Percentiles rank a stretch among this genome's conserved stretches.
Evolutionary conservation across 2,113 vertebrate species (phyloP).

Genomic region (Pholis gunnellus): DNA sequence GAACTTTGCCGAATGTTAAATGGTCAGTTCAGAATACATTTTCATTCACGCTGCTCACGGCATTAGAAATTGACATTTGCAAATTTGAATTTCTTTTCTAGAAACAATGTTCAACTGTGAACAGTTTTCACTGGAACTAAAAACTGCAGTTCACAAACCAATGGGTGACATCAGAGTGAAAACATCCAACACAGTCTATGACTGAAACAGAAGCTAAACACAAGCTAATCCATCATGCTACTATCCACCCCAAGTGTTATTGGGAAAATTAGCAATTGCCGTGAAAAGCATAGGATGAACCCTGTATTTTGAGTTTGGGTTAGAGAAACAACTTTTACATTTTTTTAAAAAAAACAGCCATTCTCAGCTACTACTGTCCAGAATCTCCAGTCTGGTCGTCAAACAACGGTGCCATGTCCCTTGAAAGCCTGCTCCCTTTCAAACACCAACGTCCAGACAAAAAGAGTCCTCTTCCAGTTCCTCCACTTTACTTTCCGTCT

Average conservation of each 20-base stretch:
- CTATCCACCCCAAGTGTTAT: neutral
- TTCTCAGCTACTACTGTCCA: neutral
- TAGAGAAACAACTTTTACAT: neutral
- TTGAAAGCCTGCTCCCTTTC: neutral
- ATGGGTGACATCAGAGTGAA: neutral
- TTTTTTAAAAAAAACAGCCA: neutral
- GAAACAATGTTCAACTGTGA: neutral
- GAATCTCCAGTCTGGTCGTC: neutral
- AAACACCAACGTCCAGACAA: neutral
- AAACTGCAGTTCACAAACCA: neutral
- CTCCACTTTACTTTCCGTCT: conserved; percentile 33
- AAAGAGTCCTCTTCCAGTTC: conserved; percentile 19
- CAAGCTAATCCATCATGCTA: neutral
- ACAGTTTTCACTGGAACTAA: neutral
- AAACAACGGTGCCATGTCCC: neutral
- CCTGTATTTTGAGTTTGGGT: neutral
- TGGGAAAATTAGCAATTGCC: neutral
- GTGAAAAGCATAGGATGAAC: neutral
- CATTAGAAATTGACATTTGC: neutral
- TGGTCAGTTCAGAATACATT: neutral
- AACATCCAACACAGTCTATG: neutral
- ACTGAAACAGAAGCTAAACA: neutral
- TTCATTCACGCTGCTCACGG: neutral
- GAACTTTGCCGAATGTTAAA: neutral
- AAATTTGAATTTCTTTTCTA: neutral